Evolutionary conservation across 2,888 invertebrate genomes (phyloP).

Genomic region (Himalopsyche kuldschensis): DNA sequence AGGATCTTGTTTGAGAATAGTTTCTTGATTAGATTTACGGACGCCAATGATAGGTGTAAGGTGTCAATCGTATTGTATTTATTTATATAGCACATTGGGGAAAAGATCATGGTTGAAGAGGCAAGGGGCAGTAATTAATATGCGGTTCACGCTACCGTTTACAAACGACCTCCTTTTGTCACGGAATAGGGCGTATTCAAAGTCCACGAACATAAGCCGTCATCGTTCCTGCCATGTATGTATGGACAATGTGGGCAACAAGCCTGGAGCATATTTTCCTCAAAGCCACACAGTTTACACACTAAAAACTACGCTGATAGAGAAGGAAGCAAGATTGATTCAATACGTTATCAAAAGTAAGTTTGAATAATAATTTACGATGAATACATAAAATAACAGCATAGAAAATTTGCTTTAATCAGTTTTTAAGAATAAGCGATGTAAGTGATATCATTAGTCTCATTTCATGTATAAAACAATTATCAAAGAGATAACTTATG

Average conservation of each 20-base stretch:
- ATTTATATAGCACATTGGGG: neutral
- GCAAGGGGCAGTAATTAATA: conserved; percentile 12
- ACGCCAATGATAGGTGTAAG: neutral
- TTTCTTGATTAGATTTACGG: neutral
- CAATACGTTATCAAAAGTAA: too few species aligned
- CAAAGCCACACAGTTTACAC: too few species aligned
- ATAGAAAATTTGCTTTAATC: too few species aligned
- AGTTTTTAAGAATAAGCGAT: too few species aligned
- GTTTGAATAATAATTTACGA: too few species aligned
- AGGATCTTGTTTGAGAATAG: neutral
- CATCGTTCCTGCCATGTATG: conserved; percentile 1
- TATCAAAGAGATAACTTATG: neutral
- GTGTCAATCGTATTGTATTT: neutral
- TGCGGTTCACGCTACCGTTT: conserved; percentile 9
- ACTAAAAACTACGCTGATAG: too few species aligned
- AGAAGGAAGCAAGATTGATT: too few species aligned
- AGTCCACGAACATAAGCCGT: neutral
- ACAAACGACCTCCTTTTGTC: conserved; percentile 17
- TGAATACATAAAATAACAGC: too few species aligned
- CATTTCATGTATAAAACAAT: neutral
- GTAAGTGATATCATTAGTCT: neutral
- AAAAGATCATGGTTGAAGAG: neutral
- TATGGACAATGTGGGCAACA: neutral
- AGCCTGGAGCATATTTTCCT: neutral
- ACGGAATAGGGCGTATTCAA: conserved; percentile 4